Evolutionary conservation across 64 coral and sea anemone genomes (phyloP).

Genomic region (Stichodactyla helianthus): DNA sequence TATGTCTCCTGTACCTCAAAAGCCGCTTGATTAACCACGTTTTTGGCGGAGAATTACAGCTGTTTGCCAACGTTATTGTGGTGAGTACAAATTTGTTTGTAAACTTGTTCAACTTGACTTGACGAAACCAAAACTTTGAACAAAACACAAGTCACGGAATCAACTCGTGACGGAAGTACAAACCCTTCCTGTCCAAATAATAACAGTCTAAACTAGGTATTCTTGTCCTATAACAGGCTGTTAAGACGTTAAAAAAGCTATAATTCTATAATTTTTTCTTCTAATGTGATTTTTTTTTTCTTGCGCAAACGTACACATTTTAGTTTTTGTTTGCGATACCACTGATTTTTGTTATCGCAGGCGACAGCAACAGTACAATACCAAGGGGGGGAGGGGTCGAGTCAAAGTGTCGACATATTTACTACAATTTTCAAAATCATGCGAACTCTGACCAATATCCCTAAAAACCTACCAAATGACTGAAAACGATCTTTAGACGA

Average conservation of each 20-base stretch:
- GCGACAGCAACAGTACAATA: neutral
- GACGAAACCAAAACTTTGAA: neutral
- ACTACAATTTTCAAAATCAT: neutral
- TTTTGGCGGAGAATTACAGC: neutral
- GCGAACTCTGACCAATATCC: neutral
- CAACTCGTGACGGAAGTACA: neutral
- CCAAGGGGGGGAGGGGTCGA: neutral
- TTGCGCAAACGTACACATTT: neutral
- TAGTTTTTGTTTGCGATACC: neutral
- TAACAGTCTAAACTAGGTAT: neutral
- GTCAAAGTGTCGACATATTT: neutral
- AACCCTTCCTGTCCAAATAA: neutral
- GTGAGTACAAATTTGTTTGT: neutral
- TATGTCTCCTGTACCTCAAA: neutral
- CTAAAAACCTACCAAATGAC: too few species aligned
- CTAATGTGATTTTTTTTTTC: neutral
- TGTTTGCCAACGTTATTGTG: neutral
- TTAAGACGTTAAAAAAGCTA: neutral
- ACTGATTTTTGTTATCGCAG: neutral
- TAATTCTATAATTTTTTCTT: neutral
- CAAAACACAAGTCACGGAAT: neutral
- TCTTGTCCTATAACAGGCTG: neutral
- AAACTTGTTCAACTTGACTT: neutral
- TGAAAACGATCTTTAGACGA: too few species aligned
- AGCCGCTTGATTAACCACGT: neutral